Percentiles rank a stretch among this genome's conserved stretches.
Evolutionary conservation across 1,140 invertebrate genomes (phyloP).

Genomic region (Drosophila jambulina): DNA sequence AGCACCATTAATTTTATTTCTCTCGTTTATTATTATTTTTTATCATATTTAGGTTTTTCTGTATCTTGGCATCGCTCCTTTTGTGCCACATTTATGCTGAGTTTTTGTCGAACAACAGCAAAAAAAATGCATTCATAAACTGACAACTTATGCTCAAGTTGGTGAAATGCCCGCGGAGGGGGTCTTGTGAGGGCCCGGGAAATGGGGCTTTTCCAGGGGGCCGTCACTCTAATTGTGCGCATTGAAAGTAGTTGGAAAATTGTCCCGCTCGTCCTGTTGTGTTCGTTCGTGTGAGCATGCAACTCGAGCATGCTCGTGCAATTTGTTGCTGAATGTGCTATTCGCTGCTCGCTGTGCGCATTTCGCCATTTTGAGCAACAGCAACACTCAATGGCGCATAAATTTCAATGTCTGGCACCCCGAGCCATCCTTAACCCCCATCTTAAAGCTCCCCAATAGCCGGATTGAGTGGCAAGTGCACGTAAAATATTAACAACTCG

Average conservation of each 20-base stretch:
- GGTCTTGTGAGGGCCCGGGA: neutral
- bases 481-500: slow-evolving; percentile 74
- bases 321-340: slow-evolving; percentile 70
- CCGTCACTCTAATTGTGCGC: slow-evolving; percentile 71
- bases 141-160: slow-evolving; percentile 44
- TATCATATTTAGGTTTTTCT: slow-evolving; percentile 16
- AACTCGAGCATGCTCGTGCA: slow-evolving; percentile 68
- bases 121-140: slow-evolving; percentile 28
- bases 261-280: slow-evolving; percentile 25
- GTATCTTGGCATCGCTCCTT: neutral
- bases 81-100: slow-evolving; percentile 22
- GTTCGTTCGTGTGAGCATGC: slow-evolving; percentile 51
- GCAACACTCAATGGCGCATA: slow-evolving; percentile 62
- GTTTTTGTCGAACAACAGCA: slow-evolving; percentile 19
- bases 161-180: slow-evolving; percentile 25
- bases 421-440: neutral
- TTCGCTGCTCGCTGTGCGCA: slow-evolving; percentile 43
- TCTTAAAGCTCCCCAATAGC: slow-evolving; percentile 4
- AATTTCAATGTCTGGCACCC: slow-evolving; percentile 58
- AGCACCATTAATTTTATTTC: slow-evolving; percentile 4
- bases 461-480: slow-evolving; percentile 65
- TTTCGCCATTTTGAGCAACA: slow-evolving; percentile 39
- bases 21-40: neutral
- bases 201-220: slow-evolving; percentile 14
- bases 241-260: slow-evolving; percentile 74